A percentile compares a stretch with the other conserved stretches of the same genome.
These are phyloP conservation scores for Macrosteles quadrilineatus DNA, from an alignment of 1,140 invertebrate genomes.

Conservation along the genomic window DNA sequence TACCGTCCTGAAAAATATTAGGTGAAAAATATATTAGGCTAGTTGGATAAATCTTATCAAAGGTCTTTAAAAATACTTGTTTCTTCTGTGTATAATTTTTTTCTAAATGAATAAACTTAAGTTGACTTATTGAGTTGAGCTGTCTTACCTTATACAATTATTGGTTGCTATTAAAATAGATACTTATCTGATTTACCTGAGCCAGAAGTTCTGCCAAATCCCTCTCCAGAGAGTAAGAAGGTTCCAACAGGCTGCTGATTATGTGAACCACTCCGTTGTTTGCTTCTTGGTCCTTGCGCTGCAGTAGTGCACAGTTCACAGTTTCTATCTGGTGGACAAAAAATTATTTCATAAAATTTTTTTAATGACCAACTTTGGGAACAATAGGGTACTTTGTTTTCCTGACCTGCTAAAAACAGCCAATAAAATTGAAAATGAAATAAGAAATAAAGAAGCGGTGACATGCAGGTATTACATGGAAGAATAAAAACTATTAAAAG, in stretches of 20 bases:
- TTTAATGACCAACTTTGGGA: no score
- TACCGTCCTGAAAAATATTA: conserved; percentile 51
- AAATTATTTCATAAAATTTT: no score
- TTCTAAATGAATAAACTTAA: no score
- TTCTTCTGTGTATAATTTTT: background rate
- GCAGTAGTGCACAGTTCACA: conserved; percentile 57
- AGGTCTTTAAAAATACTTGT: background rate
- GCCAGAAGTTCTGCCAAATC: conserved; percentile 46
- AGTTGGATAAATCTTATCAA: background rate
- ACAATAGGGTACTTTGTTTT: no score
- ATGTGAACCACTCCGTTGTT: conserved; percentile 71
- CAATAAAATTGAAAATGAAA: no score
- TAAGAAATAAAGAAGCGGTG: no score
- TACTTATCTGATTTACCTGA: no score
- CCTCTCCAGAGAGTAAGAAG: conserved; percentile 43
- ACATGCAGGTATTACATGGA: no score
- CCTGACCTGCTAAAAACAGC: no score
- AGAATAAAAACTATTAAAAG: no score
- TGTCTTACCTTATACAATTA: no score
- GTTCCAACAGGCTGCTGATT: conserved; percentile 65
- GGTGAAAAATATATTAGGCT: background rate
- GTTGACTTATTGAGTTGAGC: background rate
- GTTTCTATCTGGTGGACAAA: conserved; percentile 54
- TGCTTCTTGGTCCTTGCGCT: conserved; percentile 57
- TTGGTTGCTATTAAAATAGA: no score